These are phyloP conservation scores for Cheilosia impressa DNA, from an alignment of 2,888 invertebrate genomes.

Conservation along the genomic window DNA sequence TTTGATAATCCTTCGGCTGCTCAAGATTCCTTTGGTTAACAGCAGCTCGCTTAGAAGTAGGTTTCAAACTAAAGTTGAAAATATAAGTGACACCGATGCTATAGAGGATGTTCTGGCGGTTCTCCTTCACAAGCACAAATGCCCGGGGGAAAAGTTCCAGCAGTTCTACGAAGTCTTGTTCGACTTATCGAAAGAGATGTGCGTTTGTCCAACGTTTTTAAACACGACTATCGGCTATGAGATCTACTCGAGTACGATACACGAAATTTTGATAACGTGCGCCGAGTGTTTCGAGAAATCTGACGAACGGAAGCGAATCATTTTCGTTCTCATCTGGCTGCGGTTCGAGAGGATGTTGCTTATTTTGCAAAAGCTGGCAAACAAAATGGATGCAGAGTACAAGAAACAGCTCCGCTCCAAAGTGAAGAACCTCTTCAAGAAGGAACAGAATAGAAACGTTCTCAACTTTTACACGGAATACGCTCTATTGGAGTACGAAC, in stretches of 20 bases:
- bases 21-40: constrained; percentile 86
- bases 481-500: constrained; percentile 86
- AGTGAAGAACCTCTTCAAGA: constrained; percentile 85
- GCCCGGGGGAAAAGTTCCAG: constrained; percentile 46
- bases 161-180: constrained; percentile 77
- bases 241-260: constrained; percentile 85
- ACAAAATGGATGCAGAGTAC: constrained; percentile 80
- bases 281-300: constrained; percentile 83
- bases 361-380: constrained; percentile 83
- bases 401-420: constrained; percentile 81
- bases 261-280: constrained; percentile 84
- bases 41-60: constrained; percentile 83
- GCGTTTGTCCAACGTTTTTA: constrained; percentile 86
- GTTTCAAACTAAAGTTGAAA: constrained; percentile 80
- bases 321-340: constrained; percentile 87
- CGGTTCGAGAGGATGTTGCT: constrained; percentile 86
- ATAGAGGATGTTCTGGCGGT: constrained; percentile 84
- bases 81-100: constrained; percentile 83
- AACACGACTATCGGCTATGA: constrained; percentile 86
- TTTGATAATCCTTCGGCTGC: constrained; percentile 85
- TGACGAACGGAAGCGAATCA: constrained; percentile 83
- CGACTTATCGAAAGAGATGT: constrained; percentile 84
- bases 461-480: constrained; percentile 87
- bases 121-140: constrained; percentile 76
- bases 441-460: constrained; percentile 85